phyloP scores from a whole-genome alignment of 2,797 vertebrate species.

The Pogoniulus pusillus region DNA sequence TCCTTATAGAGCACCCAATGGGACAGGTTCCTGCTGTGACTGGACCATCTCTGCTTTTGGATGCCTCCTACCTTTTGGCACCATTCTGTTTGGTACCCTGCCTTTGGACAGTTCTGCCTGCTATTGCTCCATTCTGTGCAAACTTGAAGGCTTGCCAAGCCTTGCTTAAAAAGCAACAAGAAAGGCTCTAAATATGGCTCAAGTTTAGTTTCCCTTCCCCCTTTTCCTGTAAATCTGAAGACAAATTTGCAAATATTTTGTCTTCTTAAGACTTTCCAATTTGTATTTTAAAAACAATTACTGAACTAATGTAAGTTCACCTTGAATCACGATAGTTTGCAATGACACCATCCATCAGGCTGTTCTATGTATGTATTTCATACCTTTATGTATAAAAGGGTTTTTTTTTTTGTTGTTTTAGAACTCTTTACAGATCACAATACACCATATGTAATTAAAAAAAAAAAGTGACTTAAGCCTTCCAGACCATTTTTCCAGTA shows the following conservation, averaged over 20 bases:
- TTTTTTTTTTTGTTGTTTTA: background rate
- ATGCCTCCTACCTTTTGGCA: too few relatives aligned
- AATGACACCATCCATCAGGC: background rate
- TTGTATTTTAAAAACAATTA: too few relatives aligned
- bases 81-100: too few relatives aligned
- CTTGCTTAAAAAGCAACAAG: background rate
- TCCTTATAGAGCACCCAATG: too few relatives aligned
- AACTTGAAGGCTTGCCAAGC: too few relatives aligned
- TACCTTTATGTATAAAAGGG: background rate
- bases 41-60: too few relatives aligned
- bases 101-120: too few relatives aligned
- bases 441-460: background rate
- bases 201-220: rapidly evolving
- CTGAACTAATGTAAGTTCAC: too few relatives aligned
- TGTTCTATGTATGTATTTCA: background rate
- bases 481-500: background rate
- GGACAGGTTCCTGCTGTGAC: too few relatives aligned
- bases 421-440: background rate
- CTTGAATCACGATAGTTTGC: background rate
- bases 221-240: background rate
- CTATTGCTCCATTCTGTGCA: too few relatives aligned
- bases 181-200: background rate
- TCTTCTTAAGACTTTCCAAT: background rate
- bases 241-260: background rate
- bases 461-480: background rate